Percentiles rank a stretch among this genome's conserved stretches.
Evolutionary conservation across 2,113 vertebrate genomes (phyloP).

Genomic region (Ciconia stormi): DNA sequence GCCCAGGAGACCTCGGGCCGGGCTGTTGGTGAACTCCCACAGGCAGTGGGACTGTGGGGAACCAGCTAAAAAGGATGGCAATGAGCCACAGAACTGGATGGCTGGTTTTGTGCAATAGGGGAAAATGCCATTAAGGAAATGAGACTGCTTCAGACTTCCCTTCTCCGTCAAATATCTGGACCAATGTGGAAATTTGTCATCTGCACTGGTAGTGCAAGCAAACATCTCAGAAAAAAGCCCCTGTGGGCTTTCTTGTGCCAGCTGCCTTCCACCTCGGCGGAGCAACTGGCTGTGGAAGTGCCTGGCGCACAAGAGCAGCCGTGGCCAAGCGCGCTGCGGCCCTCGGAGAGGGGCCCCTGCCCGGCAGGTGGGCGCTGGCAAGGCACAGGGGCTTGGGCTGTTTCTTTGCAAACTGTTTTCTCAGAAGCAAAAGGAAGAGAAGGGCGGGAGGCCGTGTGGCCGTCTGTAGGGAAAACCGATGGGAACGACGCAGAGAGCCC

Average conservation of each 20-base stretch:
- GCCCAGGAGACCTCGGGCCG: neutral
- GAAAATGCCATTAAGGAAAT: neutral
- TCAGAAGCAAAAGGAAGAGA: neutral
- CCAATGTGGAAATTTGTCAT: neutral
- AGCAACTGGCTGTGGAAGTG: fast-evolving
- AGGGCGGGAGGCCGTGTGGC: fast-evolving
- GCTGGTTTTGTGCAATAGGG: neutral
- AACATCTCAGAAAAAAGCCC: neutral
- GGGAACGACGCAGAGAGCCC: neutral
- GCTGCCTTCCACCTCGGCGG: fast-evolving
- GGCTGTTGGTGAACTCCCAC: neutral
- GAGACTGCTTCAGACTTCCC: neutral
- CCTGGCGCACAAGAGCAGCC: neutral
- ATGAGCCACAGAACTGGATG: neutral
- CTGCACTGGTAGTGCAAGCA: fast-evolving
- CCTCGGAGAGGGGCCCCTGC: neutral
- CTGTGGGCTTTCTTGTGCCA: neutral
- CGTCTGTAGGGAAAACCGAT: fast-evolving
- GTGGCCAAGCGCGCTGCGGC: neutral
- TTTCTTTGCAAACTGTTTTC: neutral
- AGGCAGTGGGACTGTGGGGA: neutral
- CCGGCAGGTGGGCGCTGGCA: fast-evolving
- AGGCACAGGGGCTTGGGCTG: fast-evolving
- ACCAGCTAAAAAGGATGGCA: neutral
- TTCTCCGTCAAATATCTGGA: fast-evolving